A percentile compares a stretch with the other conserved stretches of the same genome.
Evolutionary conservation across 53 echinoderm and acorn worm genomes (phyloP).

Genomic region (Temnopleurus reevesii): DNA sequence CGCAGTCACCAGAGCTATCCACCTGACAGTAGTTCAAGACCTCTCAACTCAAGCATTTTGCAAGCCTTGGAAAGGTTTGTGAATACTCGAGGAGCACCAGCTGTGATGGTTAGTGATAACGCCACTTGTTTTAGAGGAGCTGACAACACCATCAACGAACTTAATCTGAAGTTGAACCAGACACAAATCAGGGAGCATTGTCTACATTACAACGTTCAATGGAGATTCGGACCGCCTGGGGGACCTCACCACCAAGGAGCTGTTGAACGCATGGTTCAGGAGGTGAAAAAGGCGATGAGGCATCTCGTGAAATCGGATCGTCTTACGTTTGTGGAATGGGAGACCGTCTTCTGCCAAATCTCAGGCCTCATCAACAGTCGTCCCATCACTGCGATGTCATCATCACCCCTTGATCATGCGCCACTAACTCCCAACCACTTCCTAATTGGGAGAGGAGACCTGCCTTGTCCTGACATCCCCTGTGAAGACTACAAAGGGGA

Average conservation of each 20-base stretch:
- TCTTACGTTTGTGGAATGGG: constrained; percentile 62
- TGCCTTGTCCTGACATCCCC: constrained; percentile 42
- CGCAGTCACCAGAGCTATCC: constrained; percentile 72
- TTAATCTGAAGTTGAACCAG: constrained; percentile 69
- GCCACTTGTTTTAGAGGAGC: constrained; percentile 78
- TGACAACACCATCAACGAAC: constrained; percentile 69
- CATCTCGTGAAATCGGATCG: constrained; percentile 68
- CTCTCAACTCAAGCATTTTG: constrained; percentile 67
- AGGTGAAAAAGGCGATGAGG: constrained; percentile 77
- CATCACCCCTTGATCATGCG: constrained; percentile 74
- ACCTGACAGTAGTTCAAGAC: constrained; percentile 70
- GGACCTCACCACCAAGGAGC: constrained; percentile 58
- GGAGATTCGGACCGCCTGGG: constrained; percentile 68
- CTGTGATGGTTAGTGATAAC: constrained; percentile 68
- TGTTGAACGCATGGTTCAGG: constrained; percentile 83
- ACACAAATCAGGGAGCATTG: constrained; percentile 61
- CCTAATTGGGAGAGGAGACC: constrained; percentile 5
- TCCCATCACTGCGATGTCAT: constrained; percentile 73
- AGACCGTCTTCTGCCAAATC: constrained; percentile 65
- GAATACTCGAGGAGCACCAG: constrained; percentile 70
- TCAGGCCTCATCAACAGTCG: constrained; percentile 79
- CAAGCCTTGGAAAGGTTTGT: too few relatives aligned
- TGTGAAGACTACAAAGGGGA: constrained; percentile 68
- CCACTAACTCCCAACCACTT: constrained; percentile 84
- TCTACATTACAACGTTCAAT: constrained; percentile 59